Percentiles rank a stretch among this genome's conserved stretches.
Evolutionary conservation across 1,140 invertebrate genomes (phyloP).

Genomic region (Tribolium madens): DNA sequence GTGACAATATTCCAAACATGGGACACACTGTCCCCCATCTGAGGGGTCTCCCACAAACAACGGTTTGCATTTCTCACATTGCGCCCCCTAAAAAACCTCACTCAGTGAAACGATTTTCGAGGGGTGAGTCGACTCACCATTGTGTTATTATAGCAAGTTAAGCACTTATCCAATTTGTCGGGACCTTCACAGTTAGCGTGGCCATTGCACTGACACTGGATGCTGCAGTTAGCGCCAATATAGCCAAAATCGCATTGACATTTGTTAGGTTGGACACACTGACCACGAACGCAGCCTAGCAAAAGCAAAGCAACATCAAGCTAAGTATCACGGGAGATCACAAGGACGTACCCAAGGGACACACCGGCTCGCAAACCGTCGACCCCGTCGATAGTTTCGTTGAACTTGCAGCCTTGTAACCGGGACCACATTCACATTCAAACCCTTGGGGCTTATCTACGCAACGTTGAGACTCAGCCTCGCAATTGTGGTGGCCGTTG

Average conservation of each 20-base stretch:
- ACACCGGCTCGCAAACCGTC: constrained; percentile 83
- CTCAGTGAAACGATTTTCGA: constrained; percentile 1
- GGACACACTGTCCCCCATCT: constrained; percentile 86
- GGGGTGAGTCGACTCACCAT: constrained; percentile 70
- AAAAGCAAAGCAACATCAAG: constrained; percentile 36
- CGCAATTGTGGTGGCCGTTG: constrained; percentile 92
- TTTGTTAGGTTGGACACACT: constrained; percentile 84
- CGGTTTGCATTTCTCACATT: constrained; percentile 90
- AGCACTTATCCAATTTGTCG: constrained; percentile 83
- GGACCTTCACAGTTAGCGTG: constrained; percentile 92
- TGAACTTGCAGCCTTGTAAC: constrained; percentile 74
- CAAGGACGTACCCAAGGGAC: constrained; percentile 72
- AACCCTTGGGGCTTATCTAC: constrained; percentile 79
- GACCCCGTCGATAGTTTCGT: constrained; percentile 41
- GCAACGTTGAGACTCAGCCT: constrained; percentile 86
- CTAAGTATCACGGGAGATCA: neutral
- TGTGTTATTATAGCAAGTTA: constrained; percentile 93
- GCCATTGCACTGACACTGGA: constrained; percentile 94
- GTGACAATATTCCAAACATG: constrained; percentile 91
- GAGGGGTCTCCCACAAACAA: constrained; percentile 92
- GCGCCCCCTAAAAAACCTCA: constrained; percentile 70
- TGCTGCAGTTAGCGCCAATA: constrained; percentile 93
- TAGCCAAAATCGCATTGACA: constrained; percentile 96
- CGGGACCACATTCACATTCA: constrained; percentile 87
- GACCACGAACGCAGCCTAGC: constrained; percentile 87